Evolutionary conservation across 1,140 invertebrate genomes (phyloP).

Genomic region (Saccostrea glomerata): DNA sequence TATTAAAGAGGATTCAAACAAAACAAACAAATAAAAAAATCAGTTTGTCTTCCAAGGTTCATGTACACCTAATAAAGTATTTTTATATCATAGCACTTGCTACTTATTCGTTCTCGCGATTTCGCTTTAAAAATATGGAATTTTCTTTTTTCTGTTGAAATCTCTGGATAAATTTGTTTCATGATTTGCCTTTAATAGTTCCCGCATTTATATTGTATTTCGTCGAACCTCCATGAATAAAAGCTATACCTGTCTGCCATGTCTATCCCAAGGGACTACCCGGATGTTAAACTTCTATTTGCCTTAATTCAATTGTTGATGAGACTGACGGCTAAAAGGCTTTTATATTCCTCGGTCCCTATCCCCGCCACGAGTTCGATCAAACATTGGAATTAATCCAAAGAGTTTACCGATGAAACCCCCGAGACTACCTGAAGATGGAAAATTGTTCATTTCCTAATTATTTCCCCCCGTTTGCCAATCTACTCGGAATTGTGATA

Average conservation of each 20-base stretch:
- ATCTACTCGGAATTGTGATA: constrained; percentile 26
- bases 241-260: not conserved
- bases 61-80: too few species aligned
- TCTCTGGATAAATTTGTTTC: too few species aligned
- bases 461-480: constrained; percentile 32
- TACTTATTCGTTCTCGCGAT: too few species aligned
- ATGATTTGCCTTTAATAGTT: not conserved
- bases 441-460: constrained; percentile 41
- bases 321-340: constrained; percentile 34
- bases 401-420: constrained; percentile 8
- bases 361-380: not conserved
- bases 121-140: too few species aligned
- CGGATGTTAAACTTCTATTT: not conserved
- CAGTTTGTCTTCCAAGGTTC: too few species aligned
- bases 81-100: too few species aligned
- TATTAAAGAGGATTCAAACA: too few species aligned
- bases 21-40: too few species aligned
- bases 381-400: constrained; percentile 22
- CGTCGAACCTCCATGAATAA: not conserved
- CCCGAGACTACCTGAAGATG: constrained; percentile 23
- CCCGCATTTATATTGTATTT: not conserved
- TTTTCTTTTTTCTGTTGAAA: too few species aligned
- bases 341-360: not conserved
- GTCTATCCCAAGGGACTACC: not conserved
- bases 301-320: constrained; percentile 27